Evolutionary conservation across 37 sponge, comb jelly and placozoan genomes (phyloP).

Genomic region (Halisarca cf. caerulea): DNA sequence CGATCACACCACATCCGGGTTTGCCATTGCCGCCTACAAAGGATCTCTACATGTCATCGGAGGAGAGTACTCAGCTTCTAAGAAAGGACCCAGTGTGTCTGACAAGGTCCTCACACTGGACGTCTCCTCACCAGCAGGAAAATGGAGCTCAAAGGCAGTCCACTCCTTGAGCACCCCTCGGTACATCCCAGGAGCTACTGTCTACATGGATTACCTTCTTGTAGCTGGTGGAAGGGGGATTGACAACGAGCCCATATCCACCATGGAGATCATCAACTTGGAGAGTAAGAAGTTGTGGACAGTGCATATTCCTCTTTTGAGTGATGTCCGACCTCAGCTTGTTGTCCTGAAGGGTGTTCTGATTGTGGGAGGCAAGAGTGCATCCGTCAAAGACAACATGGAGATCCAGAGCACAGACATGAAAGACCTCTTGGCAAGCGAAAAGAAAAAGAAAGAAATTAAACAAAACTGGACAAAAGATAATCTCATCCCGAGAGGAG

Average conservation of each 20-base stretch:
- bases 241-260: constrained; percentile 8
- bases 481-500: not conserved
- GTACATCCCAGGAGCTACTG: not conserved
- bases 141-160: not conserved
- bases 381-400: not conserved
- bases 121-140: not conserved
- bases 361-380: not conserved
- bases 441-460: not conserved
- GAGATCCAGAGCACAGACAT: not conserved
- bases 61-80: not conserved
- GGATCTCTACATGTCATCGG: not conserved
- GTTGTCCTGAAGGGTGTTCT: not conserved
- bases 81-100: constrained; percentile 2
- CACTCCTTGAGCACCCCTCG: not conserved
- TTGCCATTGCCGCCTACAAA: not conserved
- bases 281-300: not conserved
- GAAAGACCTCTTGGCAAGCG: not conserved
- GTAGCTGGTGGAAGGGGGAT: constrained; percentile 22
- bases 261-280: constrained; percentile 20
- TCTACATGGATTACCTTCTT: not conserved
- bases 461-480: not conserved
- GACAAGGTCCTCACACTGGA: constrained; percentile 17
- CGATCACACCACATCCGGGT: not conserved
- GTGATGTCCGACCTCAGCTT: constrained; percentile 1
- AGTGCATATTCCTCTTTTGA: not conserved